Evolutionary conservation across 2,113 vertebrate genomes (phyloP).

Genomic region (Rhadina sibilatrix): DNA sequence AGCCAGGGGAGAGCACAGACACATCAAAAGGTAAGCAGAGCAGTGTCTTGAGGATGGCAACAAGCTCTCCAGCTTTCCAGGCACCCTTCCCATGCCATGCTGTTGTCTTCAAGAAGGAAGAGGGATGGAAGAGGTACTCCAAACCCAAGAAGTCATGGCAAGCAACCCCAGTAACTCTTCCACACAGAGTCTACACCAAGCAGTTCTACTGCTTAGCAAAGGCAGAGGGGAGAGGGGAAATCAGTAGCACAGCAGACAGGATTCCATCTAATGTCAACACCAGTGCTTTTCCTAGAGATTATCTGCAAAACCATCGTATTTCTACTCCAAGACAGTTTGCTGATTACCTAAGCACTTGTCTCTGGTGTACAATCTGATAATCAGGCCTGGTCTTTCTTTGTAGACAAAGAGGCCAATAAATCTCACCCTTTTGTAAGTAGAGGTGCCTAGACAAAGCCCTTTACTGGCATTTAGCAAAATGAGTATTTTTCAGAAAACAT

Average conservation of each 20-base stretch:
- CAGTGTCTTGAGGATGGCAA: not conserved
- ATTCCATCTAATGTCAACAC: constrained; percentile 74
- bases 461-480: constrained; percentile 76
- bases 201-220: not conserved
- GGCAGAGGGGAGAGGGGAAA: not conserved
- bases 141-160: not conserved
- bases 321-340: constrained; percentile 73
- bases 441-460: constrained; percentile 75
- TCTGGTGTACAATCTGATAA: constrained; percentile 80
- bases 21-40: not conserved
- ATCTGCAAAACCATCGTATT: constrained; percentile 75
- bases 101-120: not conserved
- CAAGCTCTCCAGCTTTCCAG: not conserved
- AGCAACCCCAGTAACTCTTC: not conserved
- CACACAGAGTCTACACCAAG: not conserved
- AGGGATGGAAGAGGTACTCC: not conserved
- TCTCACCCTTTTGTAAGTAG: constrained; percentile 72
- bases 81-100: not conserved
- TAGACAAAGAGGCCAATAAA: constrained; percentile 82
- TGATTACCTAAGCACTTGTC: constrained; percentile 79
- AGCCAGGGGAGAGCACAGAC: not conserved
- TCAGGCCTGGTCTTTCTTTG: constrained; percentile 71
- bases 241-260: not conserved
- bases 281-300: constrained; percentile 71
- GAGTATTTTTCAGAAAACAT: constrained; percentile 58